These are phyloP conservation scores for Stenodema calcarata DNA, from an alignment of 2,888 invertebrate genomes.

Conservation along the genomic window DNA sequence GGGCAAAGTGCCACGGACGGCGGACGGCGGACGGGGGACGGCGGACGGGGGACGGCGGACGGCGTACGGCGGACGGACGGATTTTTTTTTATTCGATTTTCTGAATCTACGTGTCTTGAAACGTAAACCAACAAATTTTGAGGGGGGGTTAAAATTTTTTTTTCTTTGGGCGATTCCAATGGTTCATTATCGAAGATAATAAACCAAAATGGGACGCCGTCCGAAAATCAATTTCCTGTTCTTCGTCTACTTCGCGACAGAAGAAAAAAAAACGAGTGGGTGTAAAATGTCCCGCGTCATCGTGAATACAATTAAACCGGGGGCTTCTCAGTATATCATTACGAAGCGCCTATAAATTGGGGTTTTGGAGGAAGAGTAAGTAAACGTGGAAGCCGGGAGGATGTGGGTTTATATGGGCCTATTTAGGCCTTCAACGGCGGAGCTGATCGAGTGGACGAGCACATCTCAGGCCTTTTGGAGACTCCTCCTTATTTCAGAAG, in stretches of 20 bases:
- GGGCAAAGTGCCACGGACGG: too few relatives aligned
- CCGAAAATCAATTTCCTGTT: background rate
- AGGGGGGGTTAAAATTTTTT: too few relatives aligned
- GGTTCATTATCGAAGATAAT: too few relatives aligned
- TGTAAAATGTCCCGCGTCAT: background rate
- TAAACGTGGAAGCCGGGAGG: conserved; percentile 1
- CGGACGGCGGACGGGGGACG: too few relatives aligned
- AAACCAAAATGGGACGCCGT: too few relatives aligned
- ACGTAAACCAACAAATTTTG: too few relatives aligned
- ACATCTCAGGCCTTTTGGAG: background rate
- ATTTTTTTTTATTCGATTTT: too few relatives aligned
- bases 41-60: too few relatives aligned
- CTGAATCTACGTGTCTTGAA: too few relatives aligned
- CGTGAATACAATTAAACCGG: background rate
- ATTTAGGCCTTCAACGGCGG: conserved; percentile 8
- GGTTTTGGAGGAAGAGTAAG: background rate
- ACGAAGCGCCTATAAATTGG: background rate
- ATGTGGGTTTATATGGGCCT: conserved; percentile 27
- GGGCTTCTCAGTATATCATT: background rate
- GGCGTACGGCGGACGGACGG: too few relatives aligned
- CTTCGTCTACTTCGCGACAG: background rate
- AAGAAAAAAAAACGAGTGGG: background rate
- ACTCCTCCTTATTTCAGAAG: background rate
- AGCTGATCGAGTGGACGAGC: conserved; percentile 20
- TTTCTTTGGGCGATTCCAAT: too few relatives aligned